Evolutionary conservation across 1,140 invertebrate genomes (phyloP), one percentile per base, ranked within the genome.

Genomic region (Monochamus saltuarius): DNA sequence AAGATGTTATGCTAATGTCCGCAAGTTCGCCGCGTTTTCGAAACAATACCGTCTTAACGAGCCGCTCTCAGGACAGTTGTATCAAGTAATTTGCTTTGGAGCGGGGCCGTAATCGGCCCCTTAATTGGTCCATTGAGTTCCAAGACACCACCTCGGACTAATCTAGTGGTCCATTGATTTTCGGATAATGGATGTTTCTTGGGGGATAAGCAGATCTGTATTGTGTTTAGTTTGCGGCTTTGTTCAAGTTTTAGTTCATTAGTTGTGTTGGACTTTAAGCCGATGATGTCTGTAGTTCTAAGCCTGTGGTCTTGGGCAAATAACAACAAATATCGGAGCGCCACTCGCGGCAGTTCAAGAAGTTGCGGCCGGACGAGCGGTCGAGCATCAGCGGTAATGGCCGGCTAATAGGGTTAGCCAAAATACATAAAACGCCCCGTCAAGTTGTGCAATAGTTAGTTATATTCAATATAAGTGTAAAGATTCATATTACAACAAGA

Each of bases 171-270:
- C 70, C 70, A 73, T 73, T 73, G 72, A 73, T 73, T 73, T 64
- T 57, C 62, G 69, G 62, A 71, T 73, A 73, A 71, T 72, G 70
- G 66, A 64, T 65, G 66, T 73, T 71, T 69, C 70, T 71, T 72
- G 63, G 49, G 66, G 70, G 70, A 69, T 72, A 71, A 73, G 69
- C 65, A 72, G 69, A 71, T 72, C 69, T 69, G 68, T 72, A 73
- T 72, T 72, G 72, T 68, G 69, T 72, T 73, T 72, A 72, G 70
- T 72, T 71, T 69, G 68, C 56, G 70, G 70, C 64, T 72, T 73
- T 67, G 63, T 69, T 65, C 43, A 59, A 71, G 63, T 69, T 69
- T 68, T 66, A 68, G 67, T 71, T 71, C 69, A 68, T 71, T 71
- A 69, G 59, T 66, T 67, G 64, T 60, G 64, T 61, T 59, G 56